Evolutionary conservation across 2,888 invertebrate species (phyloP).

Genomic region (Ligdia adustata): DNA sequence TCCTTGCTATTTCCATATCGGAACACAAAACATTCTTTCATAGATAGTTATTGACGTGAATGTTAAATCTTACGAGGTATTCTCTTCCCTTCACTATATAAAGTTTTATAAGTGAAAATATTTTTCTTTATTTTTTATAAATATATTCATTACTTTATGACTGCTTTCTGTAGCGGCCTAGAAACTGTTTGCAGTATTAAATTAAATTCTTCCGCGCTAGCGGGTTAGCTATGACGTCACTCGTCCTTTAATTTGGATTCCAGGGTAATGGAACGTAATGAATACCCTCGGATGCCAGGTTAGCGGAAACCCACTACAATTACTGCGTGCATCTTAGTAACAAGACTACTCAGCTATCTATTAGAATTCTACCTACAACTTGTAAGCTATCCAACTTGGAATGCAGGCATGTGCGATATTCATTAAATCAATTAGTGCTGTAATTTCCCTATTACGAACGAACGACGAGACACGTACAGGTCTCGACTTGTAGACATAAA

Average conservation of each 20-base stretch:
- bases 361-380: not conserved
- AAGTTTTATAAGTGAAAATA: too few relatives aligned
- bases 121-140: not conserved
- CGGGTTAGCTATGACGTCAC: conserved; percentile 35
- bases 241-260: conserved; percentile 52
- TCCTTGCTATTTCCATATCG: conserved; percentile 28
- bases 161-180: too few relatives aligned
- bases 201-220: conserved; percentile 45
- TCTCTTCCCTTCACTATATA: not conserved
- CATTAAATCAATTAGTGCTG: too few relatives aligned
- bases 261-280: conserved; percentile 42
- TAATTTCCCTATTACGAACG: too few relatives aligned
- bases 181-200: conserved; percentile 43
- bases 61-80: conserved; percentile 8
- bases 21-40: conserved; percentile 21
- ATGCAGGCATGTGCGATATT: too few relatives aligned
- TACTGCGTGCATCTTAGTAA: conserved; percentile 25
- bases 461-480: too few relatives aligned
- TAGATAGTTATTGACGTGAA: conserved; percentile 11
- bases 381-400: not conserved
- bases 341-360: conserved; percentile 12
- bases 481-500: too few relatives aligned
- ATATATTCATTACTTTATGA: not conserved
- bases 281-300: conserved; percentile 37
- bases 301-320: conserved; percentile 30